Evolutionary conservation across 1,140 invertebrate genomes (phyloP), one percentile per base, ranked within the genome.

Genomic region (Tetramorium simillimum): DNA sequence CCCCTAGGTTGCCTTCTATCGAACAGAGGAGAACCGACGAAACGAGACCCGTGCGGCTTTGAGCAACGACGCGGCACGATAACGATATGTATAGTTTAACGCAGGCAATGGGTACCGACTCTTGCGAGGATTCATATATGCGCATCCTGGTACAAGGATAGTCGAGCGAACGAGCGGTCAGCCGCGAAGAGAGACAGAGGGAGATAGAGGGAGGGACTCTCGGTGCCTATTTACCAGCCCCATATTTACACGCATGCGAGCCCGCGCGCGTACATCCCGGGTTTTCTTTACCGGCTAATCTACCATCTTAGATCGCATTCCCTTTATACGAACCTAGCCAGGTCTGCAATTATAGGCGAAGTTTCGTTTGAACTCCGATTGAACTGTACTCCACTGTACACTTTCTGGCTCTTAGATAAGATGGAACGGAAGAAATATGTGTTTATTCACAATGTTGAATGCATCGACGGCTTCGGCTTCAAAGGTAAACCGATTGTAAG

Each of bases 231-330:
- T 90, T 90, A 90, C 88, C 88, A 90, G 88, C 89, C 82, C 89
- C 86, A 90, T 90, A 90, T 90, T 90, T 91, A 90, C 89, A 91
- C 82, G 89, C 86, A 86, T 81, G 67, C 62, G 33, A 43, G 49
- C 28, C 58, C 43, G 60, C 43, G 51, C 62, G 72, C 76, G 69
- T 88, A 90, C 51, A 46, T 87, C 58, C 63, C 72, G 85, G 60
- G 62, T 70, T 93, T 89, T 91, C 89, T 89, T 91, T 92, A 92
- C 91, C 86, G 78, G 90, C 90, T 92, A 92, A 93, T 93, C 92
- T 92, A 87, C 92, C 92, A 92, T 93, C 92, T 92, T 92, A 92
- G 89, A 93, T 92, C 88, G 88, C 86, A 72, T 88, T 84, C 85
- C 63, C 58, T 60, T 18, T 63, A 70, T 80, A 86, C 88, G 69